Evolutionary conservation across 64 coral and sea anemone species (phyloP).

Genomic region (Montipora efflorescens): DNA sequence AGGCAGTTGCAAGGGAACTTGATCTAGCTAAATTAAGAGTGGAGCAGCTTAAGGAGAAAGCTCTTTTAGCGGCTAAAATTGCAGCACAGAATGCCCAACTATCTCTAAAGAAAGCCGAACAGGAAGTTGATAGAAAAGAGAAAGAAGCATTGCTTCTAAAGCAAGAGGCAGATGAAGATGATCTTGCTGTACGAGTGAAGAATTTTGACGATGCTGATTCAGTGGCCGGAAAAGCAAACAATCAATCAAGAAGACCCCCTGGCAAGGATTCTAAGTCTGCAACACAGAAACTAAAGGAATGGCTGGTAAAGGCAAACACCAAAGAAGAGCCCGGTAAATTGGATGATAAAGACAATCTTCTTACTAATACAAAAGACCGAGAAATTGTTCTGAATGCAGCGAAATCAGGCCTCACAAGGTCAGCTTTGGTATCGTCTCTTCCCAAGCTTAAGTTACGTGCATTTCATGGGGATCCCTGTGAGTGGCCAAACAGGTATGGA

Average conservation of each 20-base stretch:
- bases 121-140: background rate
- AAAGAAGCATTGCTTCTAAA: background rate
- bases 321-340: background rate
- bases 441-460: background rate
- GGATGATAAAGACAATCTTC: background rate
- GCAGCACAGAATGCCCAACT: background rate
- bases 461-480: background rate
- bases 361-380: too few relatives aligned
- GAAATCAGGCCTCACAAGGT: background rate
- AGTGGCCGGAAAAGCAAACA: background rate
- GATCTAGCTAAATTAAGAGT: background rate
- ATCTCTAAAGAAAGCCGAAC: background rate
- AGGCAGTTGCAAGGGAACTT: background rate
- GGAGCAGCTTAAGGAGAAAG: conserved; percentile 16
- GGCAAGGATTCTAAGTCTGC: background rate
- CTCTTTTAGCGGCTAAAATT: background rate
- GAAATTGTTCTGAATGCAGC: background rate
- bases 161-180: background rate
- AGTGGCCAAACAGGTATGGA: conserved; percentile 21
- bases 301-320: background rate
- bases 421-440: background rate
- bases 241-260: background rate
- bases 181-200: background rate
- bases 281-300: background rate
- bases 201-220: background rate